These are phyloP conservation scores for Plestiodon gilberti DNA, from an alignment of 2,113 vertebrate species.

Conservation along the genomic window DNA sequence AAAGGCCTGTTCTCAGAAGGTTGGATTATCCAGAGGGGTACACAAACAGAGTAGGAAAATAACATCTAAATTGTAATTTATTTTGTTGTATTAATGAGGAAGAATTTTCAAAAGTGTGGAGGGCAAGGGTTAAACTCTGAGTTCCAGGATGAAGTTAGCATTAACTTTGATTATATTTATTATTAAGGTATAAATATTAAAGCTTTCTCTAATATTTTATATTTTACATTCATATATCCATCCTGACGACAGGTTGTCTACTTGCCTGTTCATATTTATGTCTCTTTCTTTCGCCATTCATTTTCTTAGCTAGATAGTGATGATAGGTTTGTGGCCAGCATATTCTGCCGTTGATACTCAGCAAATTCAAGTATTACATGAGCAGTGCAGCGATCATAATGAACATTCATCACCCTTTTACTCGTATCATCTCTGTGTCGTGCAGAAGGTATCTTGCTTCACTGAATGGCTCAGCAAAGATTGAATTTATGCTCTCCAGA, in stretches of 20 bases:
- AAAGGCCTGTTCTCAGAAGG: background rate
- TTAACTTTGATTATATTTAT: background rate
- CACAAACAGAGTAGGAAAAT: background rate
- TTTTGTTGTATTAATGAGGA: background rate
- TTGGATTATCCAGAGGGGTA: background rate
- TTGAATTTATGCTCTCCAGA: slow-evolving; percentile 3
- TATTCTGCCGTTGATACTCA: slow-evolving; percentile 13
- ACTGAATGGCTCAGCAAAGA: background rate
- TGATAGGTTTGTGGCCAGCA: background rate
- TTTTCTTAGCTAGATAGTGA: background rate
- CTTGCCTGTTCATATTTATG: background rate
- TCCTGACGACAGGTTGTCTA: background rate
- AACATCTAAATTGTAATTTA: background rate
- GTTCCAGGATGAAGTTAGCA: background rate
- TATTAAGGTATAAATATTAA: background rate
- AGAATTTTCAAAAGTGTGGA: background rate
- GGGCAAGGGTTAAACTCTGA: background rate
- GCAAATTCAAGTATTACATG: slow-evolving; percentile 20
- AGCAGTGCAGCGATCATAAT: background rate
- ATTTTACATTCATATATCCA: background rate
- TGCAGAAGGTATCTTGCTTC: slow-evolving; percentile 30
- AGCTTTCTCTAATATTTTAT: background rate
- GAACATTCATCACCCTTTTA: background rate
- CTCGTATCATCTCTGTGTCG: slow-evolving; percentile 4
- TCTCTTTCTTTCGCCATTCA: background rate